Evolutionary conservation across 1,140 invertebrate genomes (phyloP).

Genomic region (Drosophila sproati): DNA sequence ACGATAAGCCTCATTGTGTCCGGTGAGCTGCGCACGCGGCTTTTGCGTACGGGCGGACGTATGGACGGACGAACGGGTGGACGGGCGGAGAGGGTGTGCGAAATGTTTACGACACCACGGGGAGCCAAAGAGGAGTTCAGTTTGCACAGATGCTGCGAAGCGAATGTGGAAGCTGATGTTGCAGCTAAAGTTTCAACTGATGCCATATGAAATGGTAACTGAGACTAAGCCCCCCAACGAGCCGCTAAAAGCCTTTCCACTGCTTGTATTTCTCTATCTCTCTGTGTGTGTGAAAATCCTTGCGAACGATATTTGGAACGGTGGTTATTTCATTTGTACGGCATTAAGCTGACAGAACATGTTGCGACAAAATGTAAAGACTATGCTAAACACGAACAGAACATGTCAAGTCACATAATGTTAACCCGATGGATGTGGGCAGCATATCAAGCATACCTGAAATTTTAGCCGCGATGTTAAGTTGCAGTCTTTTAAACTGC

Average conservation of each 20-base stretch:
- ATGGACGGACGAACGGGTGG: neutral
- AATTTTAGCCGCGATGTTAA: neutral
- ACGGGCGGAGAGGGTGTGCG: slow-evolving; percentile 24
- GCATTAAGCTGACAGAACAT: slow-evolving; percentile 17
- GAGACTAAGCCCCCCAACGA: slow-evolving; percentile 46
- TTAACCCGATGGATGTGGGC: slow-evolving; percentile 8
- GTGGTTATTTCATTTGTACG: slow-evolving; percentile 20
- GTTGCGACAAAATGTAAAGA: slow-evolving; percentile 12
- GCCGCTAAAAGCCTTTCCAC: slow-evolving; percentile 41
- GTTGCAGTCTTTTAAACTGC: neutral
- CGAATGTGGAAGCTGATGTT: slow-evolving; percentile 9
- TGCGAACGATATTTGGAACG: slow-evolving; percentile 22
- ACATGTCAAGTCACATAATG: slow-evolving; percentile 3
- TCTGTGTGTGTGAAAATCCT: slow-evolving; percentile 31
- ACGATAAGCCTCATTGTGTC: slow-evolving; percentile 80
- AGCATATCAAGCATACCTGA: neutral
- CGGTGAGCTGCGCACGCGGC: slow-evolving; percentile 77
- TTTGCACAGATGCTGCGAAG: slow-evolving; percentile 35
- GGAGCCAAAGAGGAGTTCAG: slow-evolving; percentile 33
- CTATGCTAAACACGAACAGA: slow-evolving; percentile 6
- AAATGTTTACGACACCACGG: slow-evolving; percentile 72
- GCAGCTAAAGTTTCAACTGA: neutral
- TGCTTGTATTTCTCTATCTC: slow-evolving; percentile 10
- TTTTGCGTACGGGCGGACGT: slow-evolving; percentile 55
- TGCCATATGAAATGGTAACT: slow-evolving; percentile 3